Conservation (phyloP, 1,140 invertebrate species). For the Drosophila santomea region DNA sequence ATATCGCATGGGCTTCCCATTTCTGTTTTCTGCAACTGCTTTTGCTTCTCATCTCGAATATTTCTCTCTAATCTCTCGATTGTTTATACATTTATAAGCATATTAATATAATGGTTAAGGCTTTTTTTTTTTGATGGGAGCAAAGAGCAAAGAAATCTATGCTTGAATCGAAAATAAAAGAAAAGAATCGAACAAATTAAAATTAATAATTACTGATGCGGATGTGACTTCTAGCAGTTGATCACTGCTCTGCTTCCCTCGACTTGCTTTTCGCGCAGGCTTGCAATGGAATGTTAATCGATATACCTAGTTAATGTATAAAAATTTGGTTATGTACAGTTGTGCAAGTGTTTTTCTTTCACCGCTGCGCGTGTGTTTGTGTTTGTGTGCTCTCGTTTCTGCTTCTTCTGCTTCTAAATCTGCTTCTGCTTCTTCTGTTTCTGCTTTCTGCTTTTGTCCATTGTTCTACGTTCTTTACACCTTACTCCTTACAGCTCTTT, state of each 20-base stretch:
- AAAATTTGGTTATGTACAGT: conserved; percentile 72
- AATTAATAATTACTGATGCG: conserved; percentile 83
- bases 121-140: conserved; percentile 18
- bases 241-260: conserved; percentile 30
- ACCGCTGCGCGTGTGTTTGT: conserved; percentile 18
- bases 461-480: conserved; percentile 2
- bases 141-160: conserved; percentile 41
- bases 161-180: conserved; percentile 12
- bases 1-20: conserved; percentile 55
- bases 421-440: background rate
- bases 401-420: background rate
- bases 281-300: conserved; percentile 79
- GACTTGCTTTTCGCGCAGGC: conserved; percentile 22
- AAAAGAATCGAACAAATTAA: conserved; percentile 64
- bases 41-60: conserved; percentile 22
- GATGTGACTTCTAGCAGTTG: conserved; percentile 74
- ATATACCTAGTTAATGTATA: conserved; percentile 50
- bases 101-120: conserved; percentile 53
- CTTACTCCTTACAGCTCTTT: conserved; percentile 25
- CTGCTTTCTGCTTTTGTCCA: background rate
- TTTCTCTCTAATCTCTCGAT: conserved; percentile 18
- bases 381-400: conserved; percentile 25
- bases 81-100: conserved; percentile 29
- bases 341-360: conserved; percentile 40
- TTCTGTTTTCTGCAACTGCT: conserved; percentile 12